Percentiles rank a stretch among this genome's conserved stretches.
Evolutionary conservation across 2,113 vertebrate genomes (phyloP).

Genomic region (Nettapus auritus): DNA sequence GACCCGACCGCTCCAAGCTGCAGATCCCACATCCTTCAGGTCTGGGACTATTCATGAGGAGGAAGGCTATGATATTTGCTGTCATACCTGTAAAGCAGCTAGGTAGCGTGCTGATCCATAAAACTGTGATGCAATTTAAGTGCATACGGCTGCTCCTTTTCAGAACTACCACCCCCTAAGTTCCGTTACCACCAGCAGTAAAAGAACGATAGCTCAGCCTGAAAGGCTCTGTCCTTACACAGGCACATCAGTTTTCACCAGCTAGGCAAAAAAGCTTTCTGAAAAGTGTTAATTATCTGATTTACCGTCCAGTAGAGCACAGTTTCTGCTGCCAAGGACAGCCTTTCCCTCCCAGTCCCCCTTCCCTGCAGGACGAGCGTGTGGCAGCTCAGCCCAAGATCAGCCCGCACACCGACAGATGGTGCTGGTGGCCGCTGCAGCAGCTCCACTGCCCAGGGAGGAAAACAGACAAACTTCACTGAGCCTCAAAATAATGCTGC

Average conservation of each 20-base stretch:
- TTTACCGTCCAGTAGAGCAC: background rate
- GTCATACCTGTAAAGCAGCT: background rate
- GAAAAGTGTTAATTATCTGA: background rate
- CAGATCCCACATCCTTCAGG: background rate
- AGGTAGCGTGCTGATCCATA: background rate
- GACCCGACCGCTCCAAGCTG: background rate
- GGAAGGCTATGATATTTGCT: background rate
- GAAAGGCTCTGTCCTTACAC: background rate
- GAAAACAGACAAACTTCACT: background rate
- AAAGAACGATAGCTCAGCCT: background rate
- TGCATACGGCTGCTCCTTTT: background rate
- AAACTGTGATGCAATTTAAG: background rate
- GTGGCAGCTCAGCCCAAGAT: background rate
- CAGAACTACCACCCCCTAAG: background rate
- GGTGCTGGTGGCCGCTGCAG: background rate
- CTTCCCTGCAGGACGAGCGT: background rate
- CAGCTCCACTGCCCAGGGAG: background rate
- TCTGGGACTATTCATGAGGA: background rate
- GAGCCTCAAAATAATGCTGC: background rate
- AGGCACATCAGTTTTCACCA: background rate
- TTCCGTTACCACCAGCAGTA: background rate
- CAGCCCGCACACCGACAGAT: background rate
- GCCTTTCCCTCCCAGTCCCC: background rate
- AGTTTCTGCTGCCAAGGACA: background rate
- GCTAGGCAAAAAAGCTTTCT: background rate